Conservation (phyloP, 2,888 invertebrate species). For the Pterobdella sp. region DNA sequence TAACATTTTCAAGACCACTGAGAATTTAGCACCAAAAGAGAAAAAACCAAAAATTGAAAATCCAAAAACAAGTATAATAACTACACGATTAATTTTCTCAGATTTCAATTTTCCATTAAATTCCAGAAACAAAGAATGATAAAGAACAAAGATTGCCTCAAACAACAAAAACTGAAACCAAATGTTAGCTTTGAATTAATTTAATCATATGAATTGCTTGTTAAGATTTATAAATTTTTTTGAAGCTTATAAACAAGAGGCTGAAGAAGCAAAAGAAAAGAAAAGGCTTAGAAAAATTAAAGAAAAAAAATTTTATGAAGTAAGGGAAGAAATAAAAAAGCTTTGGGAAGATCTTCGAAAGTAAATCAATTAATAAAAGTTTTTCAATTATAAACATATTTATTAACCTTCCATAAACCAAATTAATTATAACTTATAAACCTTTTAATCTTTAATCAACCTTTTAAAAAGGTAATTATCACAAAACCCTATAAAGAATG, state of each 20-base stretch:
- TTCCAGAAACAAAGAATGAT: background rate
- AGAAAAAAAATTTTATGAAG: conserved; percentile 34
- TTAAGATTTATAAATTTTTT: background rate
- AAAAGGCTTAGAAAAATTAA: conserved; percentile 35
- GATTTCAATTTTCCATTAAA: background rate
- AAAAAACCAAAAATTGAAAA: background rate
- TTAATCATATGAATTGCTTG: background rate
- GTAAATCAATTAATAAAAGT: conserved; percentile 30
- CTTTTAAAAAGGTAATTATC: background rate
- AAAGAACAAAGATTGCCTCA: background rate
- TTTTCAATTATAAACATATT: no score
- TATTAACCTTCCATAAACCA: no score
- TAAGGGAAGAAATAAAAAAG: conserved; percentile 29
- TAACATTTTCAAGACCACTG: no score
- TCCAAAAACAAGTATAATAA: no score
- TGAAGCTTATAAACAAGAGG: conserved; percentile 29
- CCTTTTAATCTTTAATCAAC: background rate
- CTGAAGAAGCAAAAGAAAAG: conserved; percentile 33
- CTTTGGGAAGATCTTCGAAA: conserved; percentile 38
- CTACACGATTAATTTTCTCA: no score
- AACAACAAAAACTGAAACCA: background rate
- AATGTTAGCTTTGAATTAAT: background rate
- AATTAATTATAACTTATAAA: no score
- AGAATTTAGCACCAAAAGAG: background rate
- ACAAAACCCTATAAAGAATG: conserved; percentile 27